Base-by-base conservation (phyloP, 2,797 vertebrate genomes). In the Simalia tracyae region DNA sequence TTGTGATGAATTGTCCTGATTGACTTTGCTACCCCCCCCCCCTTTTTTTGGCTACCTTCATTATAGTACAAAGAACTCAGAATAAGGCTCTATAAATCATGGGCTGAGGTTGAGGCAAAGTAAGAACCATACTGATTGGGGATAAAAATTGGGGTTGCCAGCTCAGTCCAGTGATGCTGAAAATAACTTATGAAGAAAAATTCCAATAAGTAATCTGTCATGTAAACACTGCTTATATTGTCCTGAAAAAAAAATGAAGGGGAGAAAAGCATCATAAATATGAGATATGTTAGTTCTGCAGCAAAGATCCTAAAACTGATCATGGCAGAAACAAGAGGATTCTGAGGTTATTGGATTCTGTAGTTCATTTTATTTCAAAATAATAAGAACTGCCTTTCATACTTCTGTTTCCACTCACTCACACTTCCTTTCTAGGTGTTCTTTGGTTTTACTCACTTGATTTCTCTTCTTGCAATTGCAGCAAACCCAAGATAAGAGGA, bases 401-500 rank as follows among this genome's bases (percentile, higher is more conserved):
- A 63, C 5, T 54, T 4, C 42, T 26, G 7, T 76, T 42, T 22
- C 57, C 46, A 17, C 64, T 36, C 3, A 54, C 1, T 15, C 5
- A 14, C 11, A 50, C 46, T 28, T 22, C 63, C 2, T 14, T 28
- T 63, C 50, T 54, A 9, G 54, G 15, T 76, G 5, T n/a, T 14
- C 54, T 54, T 89, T 46, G 28, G 22, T 85, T 84, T 36, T 57
- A 9, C 59, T 92, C 56, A 84, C 10, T 66, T 61, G n/a, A 87
- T 84, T 28, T 90, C 28, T 88, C 7, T 85, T 63, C 17, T 88
- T 92, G 81, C 86, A 42, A 85, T 63, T 92, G 64, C 57, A 94
- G 96, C 95, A 96, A 95, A 81, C 85, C 57, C 93, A 94, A 86
- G 96, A 97, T 89, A 90, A 86, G 17, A 57, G 89, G 90, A 96